phyloP scores from a whole-genome alignment of 2,797 vertebrate genomes.

The Dermochelys coriacea region DNA sequence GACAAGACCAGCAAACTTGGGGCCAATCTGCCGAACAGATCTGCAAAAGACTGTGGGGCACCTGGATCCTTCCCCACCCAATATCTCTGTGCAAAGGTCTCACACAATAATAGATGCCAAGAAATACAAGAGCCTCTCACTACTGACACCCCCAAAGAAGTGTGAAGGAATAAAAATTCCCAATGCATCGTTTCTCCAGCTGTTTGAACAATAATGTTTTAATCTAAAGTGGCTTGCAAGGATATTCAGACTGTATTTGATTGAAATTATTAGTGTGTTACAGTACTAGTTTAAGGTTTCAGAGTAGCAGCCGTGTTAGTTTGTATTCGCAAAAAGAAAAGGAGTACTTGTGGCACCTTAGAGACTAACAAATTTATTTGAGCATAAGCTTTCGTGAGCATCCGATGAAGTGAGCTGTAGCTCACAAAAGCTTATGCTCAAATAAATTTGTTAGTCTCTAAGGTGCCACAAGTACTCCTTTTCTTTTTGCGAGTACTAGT shows the following conservation, averaged over 20 bases:
- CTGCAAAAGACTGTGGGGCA: neutral
- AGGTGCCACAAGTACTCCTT: no score
- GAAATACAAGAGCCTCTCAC: neutral
- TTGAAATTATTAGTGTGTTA: neutral
- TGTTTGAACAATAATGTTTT: neutral
- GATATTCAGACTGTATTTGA: neutral
- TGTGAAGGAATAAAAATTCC: neutral
- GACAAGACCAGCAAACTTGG: constrained; percentile 38
- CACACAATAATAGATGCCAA: neutral
- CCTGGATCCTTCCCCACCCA: neutral
- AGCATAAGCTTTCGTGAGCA: no score
- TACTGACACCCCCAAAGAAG: neutral
- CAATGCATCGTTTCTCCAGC: neutral
- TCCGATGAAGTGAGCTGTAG: no score
- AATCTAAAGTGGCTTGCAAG: neutral
- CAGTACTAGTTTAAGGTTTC: neutral
- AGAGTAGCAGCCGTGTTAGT: no score
- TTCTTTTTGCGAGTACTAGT: no score
- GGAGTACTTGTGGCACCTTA: no score
- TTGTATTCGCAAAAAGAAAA: no score
- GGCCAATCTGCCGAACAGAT: neutral
- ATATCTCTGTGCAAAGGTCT: neutral
- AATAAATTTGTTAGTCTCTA: no score
- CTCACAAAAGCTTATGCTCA: no score
- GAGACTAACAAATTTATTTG: no score